Evolutionary conservation across 2,113 vertebrate species (phyloP).

Genomic region (Scomber japonicus): DNA sequence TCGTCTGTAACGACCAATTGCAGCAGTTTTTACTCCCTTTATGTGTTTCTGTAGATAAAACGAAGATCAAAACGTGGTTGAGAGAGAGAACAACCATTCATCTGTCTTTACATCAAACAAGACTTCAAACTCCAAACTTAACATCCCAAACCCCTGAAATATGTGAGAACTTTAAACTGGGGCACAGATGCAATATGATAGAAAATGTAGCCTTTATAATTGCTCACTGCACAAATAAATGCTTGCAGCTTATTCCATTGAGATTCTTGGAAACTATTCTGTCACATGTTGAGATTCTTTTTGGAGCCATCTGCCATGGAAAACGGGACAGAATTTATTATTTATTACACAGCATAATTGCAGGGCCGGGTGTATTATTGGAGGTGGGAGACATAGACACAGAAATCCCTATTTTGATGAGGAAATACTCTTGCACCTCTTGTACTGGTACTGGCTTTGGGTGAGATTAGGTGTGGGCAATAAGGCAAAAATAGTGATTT

Average conservation of each 20-base stretch:
- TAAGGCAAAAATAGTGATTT: no score
- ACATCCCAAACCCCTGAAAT: conserved; percentile 23
- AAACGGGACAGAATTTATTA: conserved; percentile 76
- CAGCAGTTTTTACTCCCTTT: conserved; percentile 24
- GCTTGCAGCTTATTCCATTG: conserved; percentile 68
- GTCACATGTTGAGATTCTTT: conserved; percentile 75
- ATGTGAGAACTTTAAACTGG: conserved; percentile 48
- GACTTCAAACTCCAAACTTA: conserved; percentile 8
- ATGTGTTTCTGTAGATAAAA: conserved; percentile 17
- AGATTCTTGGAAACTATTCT: conserved; percentile 78
- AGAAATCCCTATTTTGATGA: conserved; percentile 37
- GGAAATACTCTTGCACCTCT: conserved; percentile 27
- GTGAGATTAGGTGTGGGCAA: no score
- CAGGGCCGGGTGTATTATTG: conserved; percentile 54
- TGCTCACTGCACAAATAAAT: conserved; percentile 58
- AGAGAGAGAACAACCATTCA: conserved; percentile 3
- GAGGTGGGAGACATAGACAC: conserved; percentile 50
- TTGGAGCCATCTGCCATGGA: conserved; percentile 77
- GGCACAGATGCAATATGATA: conserved; percentile 27
- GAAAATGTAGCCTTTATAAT: conserved; percentile 49
- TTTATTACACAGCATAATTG: conserved; percentile 72
- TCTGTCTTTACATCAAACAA: conserved; percentile 12
- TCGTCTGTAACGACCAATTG: neutral
- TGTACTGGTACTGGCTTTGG: conserved; percentile 3
- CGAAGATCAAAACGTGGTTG: neutral